Evolutionary conservation across 2,113 vertebrate species (phyloP).

Genomic region (Mus pahari): DNA sequence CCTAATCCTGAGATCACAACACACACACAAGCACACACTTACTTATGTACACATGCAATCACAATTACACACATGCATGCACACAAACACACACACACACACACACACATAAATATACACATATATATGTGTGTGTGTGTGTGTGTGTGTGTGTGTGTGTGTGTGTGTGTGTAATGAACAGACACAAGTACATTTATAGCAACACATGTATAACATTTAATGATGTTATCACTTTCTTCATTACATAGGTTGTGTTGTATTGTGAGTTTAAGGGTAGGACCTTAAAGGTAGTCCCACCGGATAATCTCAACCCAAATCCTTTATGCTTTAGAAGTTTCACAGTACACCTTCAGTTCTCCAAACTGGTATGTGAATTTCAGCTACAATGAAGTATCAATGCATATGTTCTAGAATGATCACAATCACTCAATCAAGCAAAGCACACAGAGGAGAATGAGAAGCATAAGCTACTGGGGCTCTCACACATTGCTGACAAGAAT

Average conservation of each 20-base stretch:
- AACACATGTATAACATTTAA: not conserved
- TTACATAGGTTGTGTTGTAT: not conserved
- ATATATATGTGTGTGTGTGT: too few relatives aligned
- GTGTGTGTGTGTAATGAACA: too few relatives aligned
- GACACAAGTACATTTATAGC: not conserved
- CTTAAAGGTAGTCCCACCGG: not conserved
- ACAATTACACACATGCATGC: not conserved
- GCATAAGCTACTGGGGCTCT: not conserved
- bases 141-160: too few relatives aligned
- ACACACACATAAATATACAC: too few relatives aligned
- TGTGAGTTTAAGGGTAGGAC: not conserved
- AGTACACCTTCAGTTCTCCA: not conserved
- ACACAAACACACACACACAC: not conserved
- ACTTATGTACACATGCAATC: not conserved
- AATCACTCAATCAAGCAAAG: not conserved
- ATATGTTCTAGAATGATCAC: not conserved
- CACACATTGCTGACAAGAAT: not conserved
- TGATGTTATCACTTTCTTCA: not conserved
- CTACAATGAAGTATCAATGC: not conserved
- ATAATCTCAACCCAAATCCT: not conserved
- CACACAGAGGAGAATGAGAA: not conserved
- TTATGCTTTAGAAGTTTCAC: not conserved
- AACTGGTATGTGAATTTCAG: not conserved
- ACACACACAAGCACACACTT: not conserved
- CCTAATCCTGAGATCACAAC: not conserved